phyloP scores from a whole-genome alignment of 2,888 invertebrate genomes.

The Furcula furcula region DNA sequence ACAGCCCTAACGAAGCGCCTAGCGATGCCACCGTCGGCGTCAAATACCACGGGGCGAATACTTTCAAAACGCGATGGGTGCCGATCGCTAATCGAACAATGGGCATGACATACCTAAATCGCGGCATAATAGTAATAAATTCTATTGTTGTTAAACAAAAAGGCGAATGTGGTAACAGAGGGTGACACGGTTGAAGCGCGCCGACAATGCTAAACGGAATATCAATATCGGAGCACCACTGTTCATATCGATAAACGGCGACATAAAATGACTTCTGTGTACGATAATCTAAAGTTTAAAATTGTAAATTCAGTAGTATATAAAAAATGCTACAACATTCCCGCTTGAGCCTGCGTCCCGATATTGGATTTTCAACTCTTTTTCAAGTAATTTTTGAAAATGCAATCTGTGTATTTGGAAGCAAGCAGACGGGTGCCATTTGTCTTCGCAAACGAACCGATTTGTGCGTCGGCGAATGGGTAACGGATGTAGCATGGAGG shows the following conservation, averaged over 20 bases:
- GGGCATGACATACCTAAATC: conserved; percentile 50
- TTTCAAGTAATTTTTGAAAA: conserved; percentile 71
- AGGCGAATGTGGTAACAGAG: conserved; percentile 42
- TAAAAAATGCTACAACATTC: conserved; percentile 45
- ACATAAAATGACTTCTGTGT: conserved; percentile 29
- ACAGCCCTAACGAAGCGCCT: conserved; percentile 63
- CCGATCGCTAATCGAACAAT: conserved; percentile 72
- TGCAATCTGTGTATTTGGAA: conserved; percentile 58
- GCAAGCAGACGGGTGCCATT: conserved; percentile 64
- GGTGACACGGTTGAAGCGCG: conserved; percentile 55
- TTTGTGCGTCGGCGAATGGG: conserved; percentile 75
- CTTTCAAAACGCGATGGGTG: conserved; percentile 53
- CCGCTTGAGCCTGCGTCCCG: conserved; percentile 36
- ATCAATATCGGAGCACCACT: conserved; percentile 50
- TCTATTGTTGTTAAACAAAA: conserved; percentile 61
- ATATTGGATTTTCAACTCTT: conserved; percentile 66
- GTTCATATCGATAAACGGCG: conserved; percentile 40
- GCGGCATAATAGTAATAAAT: conserved; percentile 47
- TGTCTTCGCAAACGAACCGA: conserved; percentile 79
- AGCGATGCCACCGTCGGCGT: conserved; percentile 70
- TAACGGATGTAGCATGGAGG: conserved; percentile 72
- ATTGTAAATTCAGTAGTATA: conserved; percentile 14
- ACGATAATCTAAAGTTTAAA: conserved; percentile 17
- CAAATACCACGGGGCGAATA: conserved; percentile 65
- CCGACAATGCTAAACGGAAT: conserved; percentile 48